These are phyloP conservation scores for Eilema sororculum DNA, from an alignment of 2,888 invertebrate genomes.

Conservation along the genomic window DNA sequence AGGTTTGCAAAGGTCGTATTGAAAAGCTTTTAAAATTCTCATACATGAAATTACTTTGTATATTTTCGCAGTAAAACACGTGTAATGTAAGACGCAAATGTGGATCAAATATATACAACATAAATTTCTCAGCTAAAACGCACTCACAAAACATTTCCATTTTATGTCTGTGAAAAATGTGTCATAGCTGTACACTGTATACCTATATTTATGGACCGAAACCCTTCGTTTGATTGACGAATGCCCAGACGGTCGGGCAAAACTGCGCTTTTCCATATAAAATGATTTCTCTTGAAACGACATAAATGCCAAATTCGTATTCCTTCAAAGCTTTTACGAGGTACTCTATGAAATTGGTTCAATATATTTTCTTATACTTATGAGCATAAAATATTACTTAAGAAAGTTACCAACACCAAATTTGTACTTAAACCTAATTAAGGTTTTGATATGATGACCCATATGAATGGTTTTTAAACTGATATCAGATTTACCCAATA, in stretches of 20 bases:
- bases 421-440: no score
- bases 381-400: slow-evolving; percentile 47
- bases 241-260: slow-evolving; percentile 35
- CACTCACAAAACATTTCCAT: background rate
- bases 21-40: background rate
- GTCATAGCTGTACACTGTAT: slow-evolving; percentile 1
- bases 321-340: slow-evolving; percentile 59
- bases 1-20: background rate
- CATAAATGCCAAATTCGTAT: slow-evolving; percentile 63
- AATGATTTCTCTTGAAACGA: slow-evolving; percentile 62
- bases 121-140: background rate
- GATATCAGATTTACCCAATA: background rate
- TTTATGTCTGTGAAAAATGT: slow-evolving; percentile 8
- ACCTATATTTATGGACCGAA: slow-evolving; percentile 26
- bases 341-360: slow-evolving; percentile 61
- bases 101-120: background rate
- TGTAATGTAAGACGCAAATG: background rate
- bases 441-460: no score
- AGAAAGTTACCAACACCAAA: slow-evolving; percentile 24
- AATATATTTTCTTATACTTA: slow-evolving; percentile 45
- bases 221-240: slow-evolving; percentile 46
- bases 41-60: background rate
- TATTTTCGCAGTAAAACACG: background rate
- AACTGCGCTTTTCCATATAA: slow-evolving; percentile 51
- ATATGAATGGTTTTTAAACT: no score